phyloP scores from a whole-genome alignment of 1,140 invertebrate species.

The Himalopsyche phryganea region DNA sequence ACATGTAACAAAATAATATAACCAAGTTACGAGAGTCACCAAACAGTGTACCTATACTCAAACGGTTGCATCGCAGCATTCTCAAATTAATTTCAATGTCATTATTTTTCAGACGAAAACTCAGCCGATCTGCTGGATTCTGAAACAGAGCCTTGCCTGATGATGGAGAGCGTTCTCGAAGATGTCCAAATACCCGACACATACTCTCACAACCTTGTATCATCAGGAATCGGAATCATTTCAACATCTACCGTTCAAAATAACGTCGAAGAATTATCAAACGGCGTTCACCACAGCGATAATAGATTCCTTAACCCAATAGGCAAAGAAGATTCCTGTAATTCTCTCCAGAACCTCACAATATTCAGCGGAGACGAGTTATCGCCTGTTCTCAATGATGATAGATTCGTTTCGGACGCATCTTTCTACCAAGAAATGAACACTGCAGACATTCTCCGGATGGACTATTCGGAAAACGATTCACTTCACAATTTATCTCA shows the following conservation, averaged over 20 bases:
- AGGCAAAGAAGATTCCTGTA: slow-evolving; percentile 35
- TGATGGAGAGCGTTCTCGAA: slow-evolving; percentile 71
- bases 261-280: slow-evolving; percentile 27
- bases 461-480: slow-evolving; percentile 51
- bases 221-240: slow-evolving; percentile 48
- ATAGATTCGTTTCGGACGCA: slow-evolving; percentile 38
- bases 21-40: too few relatives aligned
- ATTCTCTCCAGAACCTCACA: slow-evolving; percentile 29
- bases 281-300: slow-evolving; percentile 6
- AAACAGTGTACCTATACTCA: too few relatives aligned
- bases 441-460: slow-evolving; percentile 15
- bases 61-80: too few relatives aligned
- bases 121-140: slow-evolving; percentile 71
- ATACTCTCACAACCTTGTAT: slow-evolving; percentile 67
- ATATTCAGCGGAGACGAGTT: slow-evolving; percentile 48
- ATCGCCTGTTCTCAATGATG: slow-evolving; percentile 40
- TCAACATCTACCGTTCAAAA: slow-evolving; percentile 33
- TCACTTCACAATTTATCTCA: slow-evolving; percentile 65
- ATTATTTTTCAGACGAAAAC: slow-evolving; percentile 47
- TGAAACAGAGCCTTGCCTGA: slow-evolving; percentile 73
- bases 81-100: too few relatives aligned
- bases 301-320: slow-evolving; percentile 41
- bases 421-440: slow-evolving; percentile 38
- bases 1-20: too few relatives aligned
- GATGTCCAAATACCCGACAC: slow-evolving; percentile 63